phyloP scores from a whole-genome alignment of 92 coral and sea anemone genomes.

The Phenganax subtilis region DNA sequence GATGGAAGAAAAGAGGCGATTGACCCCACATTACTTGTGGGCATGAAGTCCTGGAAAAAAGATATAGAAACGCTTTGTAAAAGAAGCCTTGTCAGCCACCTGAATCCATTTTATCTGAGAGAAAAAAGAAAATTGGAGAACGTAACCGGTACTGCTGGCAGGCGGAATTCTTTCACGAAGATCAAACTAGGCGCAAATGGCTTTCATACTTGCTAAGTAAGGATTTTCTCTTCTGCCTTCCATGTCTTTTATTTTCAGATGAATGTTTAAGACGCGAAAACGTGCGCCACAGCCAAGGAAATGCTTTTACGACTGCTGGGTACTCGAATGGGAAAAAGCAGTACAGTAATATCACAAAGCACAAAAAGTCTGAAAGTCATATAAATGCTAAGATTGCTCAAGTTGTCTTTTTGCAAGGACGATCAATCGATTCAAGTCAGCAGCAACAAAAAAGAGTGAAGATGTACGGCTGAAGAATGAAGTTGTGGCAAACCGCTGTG shows the following conservation, averaged over 20 bases:
- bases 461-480: not conserved
- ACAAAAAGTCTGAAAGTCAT: conserved; percentile 9
- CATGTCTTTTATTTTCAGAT: conserved; percentile 4
- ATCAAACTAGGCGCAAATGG: conserved; percentile 8
- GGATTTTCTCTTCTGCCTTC: conserved; percentile 9
- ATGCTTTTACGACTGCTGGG: conserved; percentile 42
- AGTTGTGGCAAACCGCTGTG: not conserved
- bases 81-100: conserved; percentile 7
- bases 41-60: not conserved
- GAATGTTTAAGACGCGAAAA: conserved; percentile 22
- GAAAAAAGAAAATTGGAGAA: conserved; percentile 19
- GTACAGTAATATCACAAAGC: not conserved
- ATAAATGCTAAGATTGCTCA: conserved; percentile 8
- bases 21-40: conserved; percentile 5
- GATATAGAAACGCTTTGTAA: conserved; percentile 19
- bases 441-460: conserved; percentile 2
- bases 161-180: conserved; percentile 3
- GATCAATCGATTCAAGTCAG: conserved; percentile 1
- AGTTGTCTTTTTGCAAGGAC: conserved; percentile 20
- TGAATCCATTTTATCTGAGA: conserved; percentile 2
- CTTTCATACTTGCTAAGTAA: conserved; percentile 1
- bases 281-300: conserved; percentile 13
- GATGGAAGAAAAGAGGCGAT: not conserved
- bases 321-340: conserved; percentile 31
- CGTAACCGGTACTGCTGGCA: conserved; percentile 6